Conservation (phyloP, 2,797 vertebrate genomes). For the Bucorvus abyssinicus region DNA sequence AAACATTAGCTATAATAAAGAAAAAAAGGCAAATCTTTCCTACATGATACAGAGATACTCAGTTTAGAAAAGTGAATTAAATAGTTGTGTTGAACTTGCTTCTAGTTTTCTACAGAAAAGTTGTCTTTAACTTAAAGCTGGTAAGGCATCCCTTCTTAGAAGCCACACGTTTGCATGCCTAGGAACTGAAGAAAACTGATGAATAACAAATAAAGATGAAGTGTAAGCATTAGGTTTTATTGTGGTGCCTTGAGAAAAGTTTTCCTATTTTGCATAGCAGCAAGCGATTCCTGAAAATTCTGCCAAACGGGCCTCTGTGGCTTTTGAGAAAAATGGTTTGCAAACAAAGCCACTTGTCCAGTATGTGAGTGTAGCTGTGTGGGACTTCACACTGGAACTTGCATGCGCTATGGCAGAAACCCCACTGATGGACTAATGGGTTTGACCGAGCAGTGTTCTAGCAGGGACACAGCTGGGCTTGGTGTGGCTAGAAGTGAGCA, state of each 20-base stretch:
- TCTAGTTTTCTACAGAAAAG: neutral
- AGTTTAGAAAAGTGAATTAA: neutral
- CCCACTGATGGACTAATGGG: too few relatives aligned
- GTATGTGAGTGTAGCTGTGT: fast-evolving
- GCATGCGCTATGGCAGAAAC: neutral
- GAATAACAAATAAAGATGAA: neutral
- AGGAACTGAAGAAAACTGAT: neutral
- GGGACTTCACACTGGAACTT: neutral
- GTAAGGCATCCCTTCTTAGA: neutral
- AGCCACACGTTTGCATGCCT: neutral
- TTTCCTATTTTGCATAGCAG: neutral
- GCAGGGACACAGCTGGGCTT: neutral
- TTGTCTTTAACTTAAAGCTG: neutral
- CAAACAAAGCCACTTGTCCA: neutral
- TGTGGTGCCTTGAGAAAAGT: neutral
- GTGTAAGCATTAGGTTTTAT: neutral
- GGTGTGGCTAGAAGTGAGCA: neutral
- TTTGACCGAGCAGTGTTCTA: neutral
- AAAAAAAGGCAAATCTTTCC: neutral
- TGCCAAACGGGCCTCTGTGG: neutral
- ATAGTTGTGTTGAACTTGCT: neutral
- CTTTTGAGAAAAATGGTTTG: neutral
- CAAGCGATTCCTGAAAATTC: neutral
- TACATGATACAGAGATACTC: neutral
- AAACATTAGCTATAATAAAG: neutral